Percentiles rank a stretch among this genome's conserved stretches.
These are phyloP conservation scores for Apogon talboti DNA, from an alignment of 2,797 vertebrate genomes.

Conservation along the genomic window DNA sequence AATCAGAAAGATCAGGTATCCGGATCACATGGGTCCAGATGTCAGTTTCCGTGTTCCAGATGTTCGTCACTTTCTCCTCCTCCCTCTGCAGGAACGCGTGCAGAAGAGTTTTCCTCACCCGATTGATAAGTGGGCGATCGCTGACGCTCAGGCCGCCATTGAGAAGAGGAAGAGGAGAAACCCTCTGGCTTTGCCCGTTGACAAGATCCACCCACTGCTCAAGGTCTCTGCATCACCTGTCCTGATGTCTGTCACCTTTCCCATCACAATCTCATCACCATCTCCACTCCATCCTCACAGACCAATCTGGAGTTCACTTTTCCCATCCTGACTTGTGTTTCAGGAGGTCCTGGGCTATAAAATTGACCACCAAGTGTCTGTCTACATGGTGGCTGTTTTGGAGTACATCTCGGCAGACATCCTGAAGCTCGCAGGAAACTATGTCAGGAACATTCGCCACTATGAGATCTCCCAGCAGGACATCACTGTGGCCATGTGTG, in stretches of 20 bases:
- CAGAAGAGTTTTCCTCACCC: conserved; percentile 97
- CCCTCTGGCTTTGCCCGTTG: conserved; percentile 93
- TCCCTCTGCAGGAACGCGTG: conserved; percentile 88
- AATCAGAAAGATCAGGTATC: neutral
- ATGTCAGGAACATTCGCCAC: conserved; percentile 95
- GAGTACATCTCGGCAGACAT: conserved; percentile 99
- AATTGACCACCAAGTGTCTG: conserved; percentile 96
- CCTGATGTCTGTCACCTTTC: neutral
- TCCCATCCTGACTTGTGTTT: conserved; percentile 23
- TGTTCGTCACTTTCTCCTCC: neutral
- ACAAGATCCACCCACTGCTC: conserved; percentile 96
- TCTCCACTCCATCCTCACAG: neutral
- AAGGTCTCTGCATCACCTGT: conserved; percentile 71
- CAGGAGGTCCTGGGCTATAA: conserved; percentile 98
- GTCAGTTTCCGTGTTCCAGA: too few species aligned
- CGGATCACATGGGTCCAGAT: neutral
- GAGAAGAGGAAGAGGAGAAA: conserved; percentile 96
- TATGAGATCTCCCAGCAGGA: conserved; percentile 98
- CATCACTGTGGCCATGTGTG: conserved; percentile 98
- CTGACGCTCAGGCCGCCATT: conserved; percentile 94
- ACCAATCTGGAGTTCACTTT: neutral
- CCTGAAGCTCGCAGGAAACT: conserved; percentile 96
- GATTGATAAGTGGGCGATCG: conserved; percentile 98
- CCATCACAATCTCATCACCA: neutral
- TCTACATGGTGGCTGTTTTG: conserved; percentile 97